Evolutionary conservation across 2,888 invertebrate species (phyloP), one percentile per base, ranked within the genome.

Genomic region (Pseudoips prasinana): DNA sequence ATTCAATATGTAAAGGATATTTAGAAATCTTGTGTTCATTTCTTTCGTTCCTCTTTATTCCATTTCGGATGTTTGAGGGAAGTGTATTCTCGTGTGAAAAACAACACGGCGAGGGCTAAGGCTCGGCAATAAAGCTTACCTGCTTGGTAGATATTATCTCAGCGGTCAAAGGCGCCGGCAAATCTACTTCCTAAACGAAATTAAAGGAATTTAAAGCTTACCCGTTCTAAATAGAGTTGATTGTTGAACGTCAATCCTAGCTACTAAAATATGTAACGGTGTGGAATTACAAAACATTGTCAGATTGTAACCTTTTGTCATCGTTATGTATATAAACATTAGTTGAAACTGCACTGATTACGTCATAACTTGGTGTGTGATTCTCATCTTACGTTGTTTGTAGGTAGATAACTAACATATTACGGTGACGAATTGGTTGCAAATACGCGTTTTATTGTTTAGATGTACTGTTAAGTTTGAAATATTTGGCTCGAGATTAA

Each of bases 81-180:
- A 20, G 20, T 20, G 7, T 6, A 32, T 58, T 60, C 55, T 63
- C 59, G 70, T 73, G 77, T 80, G 78, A 79, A 76, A 78, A 72
- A 64, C 69, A 71, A 72, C 76, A 73, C 70, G 61, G 53, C 62
- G 36, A 54, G 51, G 56, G 49, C 44, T 46, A 48, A 57, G 54
- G 58, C 46, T 70, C 65, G 67, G 72, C 68, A 74, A 82, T 83
- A 84, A 83, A 79, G 74, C 77, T 78, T 87, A 87, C 87, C 87
- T 86, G 86, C 76, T 65, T 73, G 73, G 75, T 80, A 84, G 86
- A 86, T 86, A 74, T 81, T 86, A 86, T 86, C 86, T n/a, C 52
- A 42, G 58, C 76, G 69, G 74, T 83, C 86, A 87, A 87, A 87
- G 82, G 73, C 77, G 79, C 86, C 86, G 85, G 58, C 83, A 58